phyloP scores from a whole-genome alignment of 1,140 invertebrate species.

The Rhopalosiphum maidis region DNA sequence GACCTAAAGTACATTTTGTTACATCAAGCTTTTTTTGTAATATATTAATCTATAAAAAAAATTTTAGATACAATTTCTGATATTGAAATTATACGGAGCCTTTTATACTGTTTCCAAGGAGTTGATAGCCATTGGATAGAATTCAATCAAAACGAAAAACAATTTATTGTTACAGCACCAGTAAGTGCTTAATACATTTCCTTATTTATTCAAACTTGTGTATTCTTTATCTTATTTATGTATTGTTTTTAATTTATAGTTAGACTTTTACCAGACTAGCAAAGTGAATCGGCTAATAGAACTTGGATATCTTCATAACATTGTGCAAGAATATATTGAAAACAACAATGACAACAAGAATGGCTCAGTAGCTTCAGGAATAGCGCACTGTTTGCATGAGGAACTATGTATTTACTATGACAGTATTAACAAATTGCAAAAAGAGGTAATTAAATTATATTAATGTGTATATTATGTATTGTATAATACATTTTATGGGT shows the following conservation, averaged over 20 bases:
- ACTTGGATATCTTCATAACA: constrained; percentile 85
- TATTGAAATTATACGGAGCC: constrained; percentile 29
- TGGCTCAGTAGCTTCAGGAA: constrained; percentile 84
- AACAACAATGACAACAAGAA: constrained; percentile 70
- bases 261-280: constrained; percentile 20
- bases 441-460: constrained; percentile 58
- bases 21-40: background rate
- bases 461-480: background rate
- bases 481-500: background rate
- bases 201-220: background rate
- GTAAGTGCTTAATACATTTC: background rate
- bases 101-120: constrained; percentile 52
- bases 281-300: constrained; percentile 72
- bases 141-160: constrained; percentile 34
- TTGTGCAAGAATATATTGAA: constrained; percentile 74
- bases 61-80: constrained; percentile 21
- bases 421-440: constrained; percentile 83
- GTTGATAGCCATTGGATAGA: constrained; percentile 24
- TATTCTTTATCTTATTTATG: background rate
- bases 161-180: constrained; percentile 20
- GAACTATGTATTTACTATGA: constrained; percentile 89
- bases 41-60: background rate
- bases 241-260: constrained; percentile 6
- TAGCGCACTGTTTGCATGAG: constrained; percentile 82
- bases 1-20: too few relatives aligned